Conservation (phyloP, 30 jellyfish, hydroid and myxozoan species). For the Hydractinia symbiolongicarpus region DNA sequence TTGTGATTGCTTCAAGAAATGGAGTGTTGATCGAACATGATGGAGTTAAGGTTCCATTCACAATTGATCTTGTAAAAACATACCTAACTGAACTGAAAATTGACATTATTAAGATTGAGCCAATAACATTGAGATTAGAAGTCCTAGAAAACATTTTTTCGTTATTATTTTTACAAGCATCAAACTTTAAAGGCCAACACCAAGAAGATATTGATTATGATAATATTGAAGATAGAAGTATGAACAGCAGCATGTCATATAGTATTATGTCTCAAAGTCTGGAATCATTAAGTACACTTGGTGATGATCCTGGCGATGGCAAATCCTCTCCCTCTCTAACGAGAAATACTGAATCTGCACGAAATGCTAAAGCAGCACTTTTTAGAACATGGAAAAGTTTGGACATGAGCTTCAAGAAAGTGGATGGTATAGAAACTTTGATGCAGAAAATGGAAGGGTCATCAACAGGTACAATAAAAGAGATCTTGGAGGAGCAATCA, state of each 20-base stretch:
- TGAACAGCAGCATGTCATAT: slow-evolving; percentile 12
- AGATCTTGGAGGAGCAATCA: no score
- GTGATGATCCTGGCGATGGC: slow-evolving; percentile 16
- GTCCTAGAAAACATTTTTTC: slow-evolving; percentile 71
- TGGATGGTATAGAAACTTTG: background rate
- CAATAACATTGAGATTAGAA: slow-evolving; percentile 50
- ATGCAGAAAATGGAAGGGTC: background rate
- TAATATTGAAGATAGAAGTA: slow-evolving; percentile 18
- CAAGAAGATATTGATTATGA: slow-evolving; percentile 31
- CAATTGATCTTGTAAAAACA: slow-evolving; percentile 3
- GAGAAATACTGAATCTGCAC: background rate
- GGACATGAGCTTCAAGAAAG: background rate
- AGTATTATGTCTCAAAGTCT: slow-evolving; percentile 17
- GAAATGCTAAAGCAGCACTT: background rate
- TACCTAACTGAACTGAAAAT: slow-evolving; percentile 18
- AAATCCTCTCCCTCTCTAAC: background rate
- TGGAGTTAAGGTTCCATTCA: background rate
- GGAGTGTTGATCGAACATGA: slow-evolving; percentile 8
- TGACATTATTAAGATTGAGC: slow-evolving; percentile 31
- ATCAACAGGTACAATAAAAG: background rate
- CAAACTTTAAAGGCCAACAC: slow-evolving; percentile 29
- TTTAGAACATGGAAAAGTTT: background rate
- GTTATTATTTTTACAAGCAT: slow-evolving; percentile 46
- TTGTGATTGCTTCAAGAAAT: slow-evolving; percentile 13
- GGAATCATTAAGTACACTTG: slow-evolving; percentile 26